A percentile compares a stretch with the other conserved stretches of the same genome.
Conservation (phyloP, 35 echinoderm and acorn worm species). For the Apostichopus californicus region DNA sequence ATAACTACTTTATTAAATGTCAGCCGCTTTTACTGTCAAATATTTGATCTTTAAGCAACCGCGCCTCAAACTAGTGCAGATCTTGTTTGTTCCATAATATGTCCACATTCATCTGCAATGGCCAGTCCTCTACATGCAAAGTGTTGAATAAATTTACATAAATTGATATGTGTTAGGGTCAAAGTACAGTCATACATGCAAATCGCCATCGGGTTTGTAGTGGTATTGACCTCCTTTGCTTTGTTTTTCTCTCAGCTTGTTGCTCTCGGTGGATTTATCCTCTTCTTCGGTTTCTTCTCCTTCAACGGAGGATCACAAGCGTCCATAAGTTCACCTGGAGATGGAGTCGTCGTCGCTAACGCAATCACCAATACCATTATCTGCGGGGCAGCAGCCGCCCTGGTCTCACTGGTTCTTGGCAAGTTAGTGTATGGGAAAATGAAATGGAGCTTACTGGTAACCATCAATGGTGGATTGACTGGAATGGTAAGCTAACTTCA, state of each 20-base stretch:
- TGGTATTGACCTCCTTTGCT: background rate
- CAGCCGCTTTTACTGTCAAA: too few relatives aligned
- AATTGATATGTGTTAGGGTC: too few relatives aligned
- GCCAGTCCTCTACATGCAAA: too few relatives aligned
- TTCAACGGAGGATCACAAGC: conserved; percentile 97
- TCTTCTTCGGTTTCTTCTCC: conserved; percentile 94
- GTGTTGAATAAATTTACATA: too few relatives aligned
- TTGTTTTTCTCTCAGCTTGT: conserved; percentile 61
- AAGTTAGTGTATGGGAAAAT: conserved; percentile 35
- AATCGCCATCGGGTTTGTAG: background rate
- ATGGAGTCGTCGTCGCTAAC: conserved; percentile 70
- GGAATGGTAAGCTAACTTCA: conserved; percentile 75
- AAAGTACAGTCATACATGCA: too few relatives aligned
- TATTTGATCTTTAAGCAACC: too few relatives aligned
- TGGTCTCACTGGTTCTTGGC: conserved; percentile 60
- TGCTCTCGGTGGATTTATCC: conserved; percentile 95
- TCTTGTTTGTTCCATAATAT: too few relatives aligned
- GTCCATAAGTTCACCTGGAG: conserved; percentile 71
- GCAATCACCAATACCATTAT: conserved; percentile 93
- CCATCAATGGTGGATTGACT: conserved; percentile 82
- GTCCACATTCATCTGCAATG: too few relatives aligned
- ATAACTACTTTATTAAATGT: too few relatives aligned
- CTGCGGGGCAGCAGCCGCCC: conserved; percentile 60
- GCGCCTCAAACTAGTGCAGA: too few relatives aligned
- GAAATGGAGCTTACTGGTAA: conserved; percentile 71